Evolutionary conservation across 2,797 vertebrate species (phyloP), one percentile per base, ranked within the genome.

Genomic region (Sebastes hubbsi): DNA sequence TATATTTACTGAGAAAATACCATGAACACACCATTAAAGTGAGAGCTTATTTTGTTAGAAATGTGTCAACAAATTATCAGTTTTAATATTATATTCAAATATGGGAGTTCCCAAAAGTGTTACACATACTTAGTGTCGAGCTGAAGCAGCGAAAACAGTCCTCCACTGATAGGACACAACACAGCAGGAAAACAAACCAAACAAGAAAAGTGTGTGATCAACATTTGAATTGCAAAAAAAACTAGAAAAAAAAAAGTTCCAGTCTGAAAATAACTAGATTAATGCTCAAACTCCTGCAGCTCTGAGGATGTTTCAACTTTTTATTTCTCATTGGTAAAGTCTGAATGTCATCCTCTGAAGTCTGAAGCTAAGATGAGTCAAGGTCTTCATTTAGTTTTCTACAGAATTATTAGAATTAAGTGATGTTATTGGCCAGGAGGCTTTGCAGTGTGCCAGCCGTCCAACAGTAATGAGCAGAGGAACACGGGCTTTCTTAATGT

Each of bases 401-500:
- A 13, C 67, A 36, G 54, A 60, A 70, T 83, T 55, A 80, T 79
- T 84, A 72, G 34, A 76, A 84, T 78, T 63, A 66, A 54, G 70
- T 9, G 49, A 66, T 81, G 62, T 79, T 67, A 75, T 61, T 86
- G 87, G 81, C 80, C 62, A 24, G 52, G 52, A 85, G 60, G 72
- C 79, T 76, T 54, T 55, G 32, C 75, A 16, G 11, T 27, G 67
- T 78, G 76, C 71, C 58, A 60, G 72, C 52, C 52, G 22, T 81
- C 73, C 61, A 18, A 30, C 72, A 24, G 65, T 83, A 86, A 88
- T 78, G 72, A 89, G 74, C 58, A 34, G 13, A 80, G 68, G 63
- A 79, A 88, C 77, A 70, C 1, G 46, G 13, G 24, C 80, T 82
- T 65, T 61, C 42, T 75, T 62, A 80, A 86, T 73, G 73, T 67